A percentile compares a stretch with the other conserved stretches of the same genome.
phyloP scores from a whole-genome alignment of 2,113 vertebrate species.

The Donacobius atricapilla region DNA sequence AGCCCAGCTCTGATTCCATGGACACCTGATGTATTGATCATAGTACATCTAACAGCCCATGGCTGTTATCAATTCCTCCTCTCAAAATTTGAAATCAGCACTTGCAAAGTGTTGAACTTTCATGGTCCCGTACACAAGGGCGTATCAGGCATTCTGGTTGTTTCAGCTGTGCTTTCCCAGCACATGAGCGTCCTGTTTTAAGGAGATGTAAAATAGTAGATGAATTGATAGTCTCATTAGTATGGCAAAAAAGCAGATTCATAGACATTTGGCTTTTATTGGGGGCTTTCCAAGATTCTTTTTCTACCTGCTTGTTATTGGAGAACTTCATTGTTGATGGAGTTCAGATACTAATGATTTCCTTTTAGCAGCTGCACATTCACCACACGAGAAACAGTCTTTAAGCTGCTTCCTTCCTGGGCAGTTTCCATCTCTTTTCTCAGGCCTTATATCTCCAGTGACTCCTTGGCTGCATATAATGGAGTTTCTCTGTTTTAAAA shows the following conservation, averaged over 20 bases:
- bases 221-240: not conserved
- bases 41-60: not conserved
- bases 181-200: not conserved
- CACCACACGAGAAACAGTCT: constrained; percentile 1
- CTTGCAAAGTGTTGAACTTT: not conserved
- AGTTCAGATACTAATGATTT: constrained; percentile 38
- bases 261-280: not conserved
- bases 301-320: constrained; percentile 30
- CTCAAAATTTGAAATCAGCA: not conserved
- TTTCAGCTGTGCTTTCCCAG: constrained; percentile 20
- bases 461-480: constrained; percentile 29
- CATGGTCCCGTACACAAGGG: not conserved
- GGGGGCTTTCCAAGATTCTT: not conserved
- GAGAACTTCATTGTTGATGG: not conserved
- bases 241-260: not conserved
- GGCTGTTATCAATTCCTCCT: not conserved
- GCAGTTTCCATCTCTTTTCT: constrained; percentile 36
- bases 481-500: not conserved
- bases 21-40: not conserved
- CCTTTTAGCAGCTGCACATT: constrained; percentile 35
- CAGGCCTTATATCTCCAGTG: constrained; percentile 2
- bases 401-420: constrained; percentile 42
- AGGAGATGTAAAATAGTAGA: not conserved
- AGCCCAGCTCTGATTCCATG: not conserved
- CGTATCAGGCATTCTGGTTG: not conserved